Evolutionary conservation across 2,888 invertebrate genomes (phyloP), one percentile per base, ranked within the genome.

Genomic region (Dasysyrphus tricinctus): DNA sequence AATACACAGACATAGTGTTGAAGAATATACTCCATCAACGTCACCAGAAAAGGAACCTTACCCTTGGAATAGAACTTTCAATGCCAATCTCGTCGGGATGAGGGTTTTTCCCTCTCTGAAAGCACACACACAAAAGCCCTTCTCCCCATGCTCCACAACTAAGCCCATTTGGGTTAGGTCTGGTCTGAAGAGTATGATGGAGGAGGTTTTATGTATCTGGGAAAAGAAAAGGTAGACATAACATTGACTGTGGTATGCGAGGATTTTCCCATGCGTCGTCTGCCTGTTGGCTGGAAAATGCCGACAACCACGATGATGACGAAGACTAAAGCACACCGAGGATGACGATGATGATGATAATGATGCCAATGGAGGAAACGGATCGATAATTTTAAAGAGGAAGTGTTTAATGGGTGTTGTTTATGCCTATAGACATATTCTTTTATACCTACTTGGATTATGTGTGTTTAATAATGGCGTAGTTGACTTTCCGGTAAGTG

Each of bases 301-400:
- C 78, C 74, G 69, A 47, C 82, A 75, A 75, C 69, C 19, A 54
- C 51, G 37, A 65, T 69, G 59, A 80, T 73, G 73, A 82, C 57
- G 67, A 56, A 59, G 47, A 72, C 29, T 69, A 54, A 70, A 16
- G 75, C 34, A 37, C 56, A 37, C 56, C 47, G 54, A 63, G 39
- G 67, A 80, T 78, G 69, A 54, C n/a, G n/a, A 73, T 57, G 47
- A 59, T 19, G 65, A 67, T 47, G 56, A 77, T 59, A 39, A 59
- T 69, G 56, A 70, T 76, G 67, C 12, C 42, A 72, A 74, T 63
- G 77, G 70, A 78, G 73, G 77, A 79, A 79, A 63, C 59, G 65
- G 85, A 89, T 89, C 89, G 89, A 89, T 89, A 89, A 88, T 84
- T 83, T 89, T 88, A 88, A 89, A 88, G 88, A 78, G 88, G 88